phyloP scores from a whole-genome alignment of 2,797 vertebrate genomes.

The Hippocampus kuda region DNA sequence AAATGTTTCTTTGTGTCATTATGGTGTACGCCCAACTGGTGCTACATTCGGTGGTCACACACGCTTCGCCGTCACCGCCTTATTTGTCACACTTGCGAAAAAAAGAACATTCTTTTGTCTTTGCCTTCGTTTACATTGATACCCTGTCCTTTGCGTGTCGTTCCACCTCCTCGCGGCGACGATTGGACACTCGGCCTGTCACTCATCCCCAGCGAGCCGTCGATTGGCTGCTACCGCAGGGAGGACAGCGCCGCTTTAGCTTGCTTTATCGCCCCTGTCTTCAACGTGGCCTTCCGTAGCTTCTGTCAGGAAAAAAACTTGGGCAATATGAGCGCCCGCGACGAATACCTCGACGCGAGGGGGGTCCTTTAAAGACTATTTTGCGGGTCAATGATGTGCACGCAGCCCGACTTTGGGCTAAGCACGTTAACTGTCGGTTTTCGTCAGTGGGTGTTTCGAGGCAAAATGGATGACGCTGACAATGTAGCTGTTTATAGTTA shows the following conservation, averaged over 20 bases:
- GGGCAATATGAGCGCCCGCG: constrained; percentile 26
- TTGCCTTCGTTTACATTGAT: constrained; percentile 58
- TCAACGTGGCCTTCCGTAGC: constrained; percentile 62
- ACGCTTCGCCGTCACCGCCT: neutral
- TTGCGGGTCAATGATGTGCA: neutral
- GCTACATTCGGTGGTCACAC: constrained; percentile 1
- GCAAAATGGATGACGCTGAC: constrained; percentile 54
- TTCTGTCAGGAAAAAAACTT: constrained; percentile 25
- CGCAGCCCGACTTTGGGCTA: neutral
- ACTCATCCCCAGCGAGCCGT: constrained; percentile 20
- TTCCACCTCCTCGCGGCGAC: constrained; percentile 45
- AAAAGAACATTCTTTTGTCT: constrained; percentile 6
- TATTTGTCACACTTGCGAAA: neutral
- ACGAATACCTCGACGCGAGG: constrained; percentile 8
- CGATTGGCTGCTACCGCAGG: constrained; percentile 59
- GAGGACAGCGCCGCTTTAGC: constrained; percentile 60
- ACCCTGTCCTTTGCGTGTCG: constrained; percentile 41
- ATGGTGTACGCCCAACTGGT: neutral
- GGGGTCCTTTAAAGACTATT: neutral
- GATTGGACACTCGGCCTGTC: constrained; percentile 52
- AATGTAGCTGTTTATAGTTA: constrained; percentile 5
- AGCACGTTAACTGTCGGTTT: constrained; percentile 10
- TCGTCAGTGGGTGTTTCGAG: constrained; percentile 18
- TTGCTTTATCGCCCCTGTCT: constrained; percentile 51
- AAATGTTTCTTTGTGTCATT: constrained; percentile 34